These are phyloP conservation scores for Heterotilapia buettikoferi DNA, from an alignment of 2,113 vertebrate genomes.

Conservation along the genomic window DNA sequence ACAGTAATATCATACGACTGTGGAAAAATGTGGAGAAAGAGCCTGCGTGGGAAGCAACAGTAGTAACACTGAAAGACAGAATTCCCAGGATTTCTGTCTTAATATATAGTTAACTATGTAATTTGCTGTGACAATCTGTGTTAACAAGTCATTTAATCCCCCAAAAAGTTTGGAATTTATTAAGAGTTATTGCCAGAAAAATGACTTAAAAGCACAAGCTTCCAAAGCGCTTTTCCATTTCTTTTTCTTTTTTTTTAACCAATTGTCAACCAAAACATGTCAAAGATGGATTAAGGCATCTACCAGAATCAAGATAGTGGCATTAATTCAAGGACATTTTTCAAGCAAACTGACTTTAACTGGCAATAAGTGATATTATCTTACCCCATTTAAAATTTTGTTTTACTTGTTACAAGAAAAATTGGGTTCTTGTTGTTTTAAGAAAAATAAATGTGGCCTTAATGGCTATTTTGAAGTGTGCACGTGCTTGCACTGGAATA, in stretches of 20 bases:
- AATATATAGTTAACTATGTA: neutral
- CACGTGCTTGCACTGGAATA: neutral
- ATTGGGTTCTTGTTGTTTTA: neutral
- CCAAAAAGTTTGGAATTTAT: neutral
- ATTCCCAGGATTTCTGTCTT: neutral
- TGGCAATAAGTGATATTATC: slow-evolving; percentile 8
- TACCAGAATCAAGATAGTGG: neutral
- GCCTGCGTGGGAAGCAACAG: neutral
- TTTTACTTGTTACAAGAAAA: neutral
- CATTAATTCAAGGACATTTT: slow-evolving; percentile 2
- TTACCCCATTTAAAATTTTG: neutral
- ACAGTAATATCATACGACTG: neutral
- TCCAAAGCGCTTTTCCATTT: neutral
- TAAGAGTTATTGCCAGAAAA: neutral
- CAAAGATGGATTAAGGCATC: neutral
- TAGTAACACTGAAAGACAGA: neutral
- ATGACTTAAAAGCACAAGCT: neutral
- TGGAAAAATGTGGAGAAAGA: neutral
- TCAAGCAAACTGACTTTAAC: neutral
- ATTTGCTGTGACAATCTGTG: neutral
- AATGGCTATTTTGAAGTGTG: neutral
- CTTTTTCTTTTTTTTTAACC: neutral
- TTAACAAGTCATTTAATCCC: neutral
- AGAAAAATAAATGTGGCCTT: neutral
- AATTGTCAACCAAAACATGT: neutral